A percentile compares a stretch with the other conserved stretches of the same genome.
These are phyloP conservation scores for Conus betulinus DNA, from an alignment of 1,140 invertebrate genomes.

Conservation along the genomic window DNA sequence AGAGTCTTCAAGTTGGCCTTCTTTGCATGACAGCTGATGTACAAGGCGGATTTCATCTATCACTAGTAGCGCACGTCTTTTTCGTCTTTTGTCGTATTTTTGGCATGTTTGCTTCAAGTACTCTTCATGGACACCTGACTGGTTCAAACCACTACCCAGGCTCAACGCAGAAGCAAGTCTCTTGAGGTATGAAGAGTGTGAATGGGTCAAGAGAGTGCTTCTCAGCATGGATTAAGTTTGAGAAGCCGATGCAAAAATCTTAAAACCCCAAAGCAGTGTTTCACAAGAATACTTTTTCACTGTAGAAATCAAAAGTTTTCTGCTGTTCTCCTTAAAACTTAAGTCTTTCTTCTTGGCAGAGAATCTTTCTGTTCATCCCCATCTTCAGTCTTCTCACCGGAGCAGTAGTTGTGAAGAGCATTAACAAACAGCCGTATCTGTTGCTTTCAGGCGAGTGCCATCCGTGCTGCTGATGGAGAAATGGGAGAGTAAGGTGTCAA, in stretches of 20 bases:
- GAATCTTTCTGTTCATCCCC: too few species aligned
- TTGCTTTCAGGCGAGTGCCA: too few species aligned
- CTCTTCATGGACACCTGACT: neutral
- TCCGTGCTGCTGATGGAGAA: too few species aligned
- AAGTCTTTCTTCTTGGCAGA: neutral
- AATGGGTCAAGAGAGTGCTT: too few species aligned
- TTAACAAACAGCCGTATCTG: too few species aligned
- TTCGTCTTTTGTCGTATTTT: neutral
- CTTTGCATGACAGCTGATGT: neutral
- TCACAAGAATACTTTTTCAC: neutral
- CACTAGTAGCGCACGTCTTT: neutral
- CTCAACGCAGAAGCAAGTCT: neutral
- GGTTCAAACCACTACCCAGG: neutral
- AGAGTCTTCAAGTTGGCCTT: neutral
- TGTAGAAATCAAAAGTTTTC: neutral
- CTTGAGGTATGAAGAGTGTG: neutral
- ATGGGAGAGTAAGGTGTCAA: too few species aligned
- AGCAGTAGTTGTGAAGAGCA: too few species aligned
- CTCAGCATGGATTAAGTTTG: too few species aligned
- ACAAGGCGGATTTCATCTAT: neutral
- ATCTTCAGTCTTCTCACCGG: too few species aligned
- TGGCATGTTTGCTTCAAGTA: slow-evolving; percentile 9
- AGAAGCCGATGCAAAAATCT: too few species aligned
- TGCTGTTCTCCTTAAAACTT: neutral
- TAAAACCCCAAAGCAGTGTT: neutral